These are phyloP conservation scores for Scaptomyza pallida DNA, from an alignment of 1,140 invertebrate species.

Conservation along the genomic window DNA sequence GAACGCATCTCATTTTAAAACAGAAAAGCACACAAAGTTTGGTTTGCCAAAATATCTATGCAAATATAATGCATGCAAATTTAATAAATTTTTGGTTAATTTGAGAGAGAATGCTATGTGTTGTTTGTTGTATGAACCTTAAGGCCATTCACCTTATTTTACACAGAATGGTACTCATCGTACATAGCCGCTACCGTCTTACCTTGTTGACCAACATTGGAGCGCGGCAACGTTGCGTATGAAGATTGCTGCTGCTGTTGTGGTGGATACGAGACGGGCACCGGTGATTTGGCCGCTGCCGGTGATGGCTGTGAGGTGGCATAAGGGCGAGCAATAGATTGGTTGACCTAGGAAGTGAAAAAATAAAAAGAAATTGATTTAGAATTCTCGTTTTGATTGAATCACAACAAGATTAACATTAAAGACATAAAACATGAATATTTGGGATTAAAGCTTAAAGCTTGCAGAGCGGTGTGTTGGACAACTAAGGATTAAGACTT, in stretches of 20 bases:
- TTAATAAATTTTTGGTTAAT: not conserved
- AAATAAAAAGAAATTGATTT: conserved; percentile 5
- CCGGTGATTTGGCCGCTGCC: conserved; percentile 78
- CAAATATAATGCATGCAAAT: not conserved
- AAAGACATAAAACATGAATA: conserved; percentile 19
- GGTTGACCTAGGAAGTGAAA: conserved; percentile 64
- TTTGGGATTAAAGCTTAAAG: not conserved
- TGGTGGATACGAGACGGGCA: conserved; percentile 71
- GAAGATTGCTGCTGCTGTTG: conserved; percentile 53
- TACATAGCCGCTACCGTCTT: conserved; percentile 42
- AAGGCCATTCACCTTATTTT: conserved; percentile 79
- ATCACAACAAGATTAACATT: conserved; percentile 1
- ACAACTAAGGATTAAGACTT: too few relatives aligned
- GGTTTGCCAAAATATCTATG: not conserved
- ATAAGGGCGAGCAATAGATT: conserved; percentile 78
- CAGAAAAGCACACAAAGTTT: not conserved
- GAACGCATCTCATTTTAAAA: not conserved
- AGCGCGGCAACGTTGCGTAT: conserved; percentile 80
- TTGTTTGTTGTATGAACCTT: conserved; percentile 33
- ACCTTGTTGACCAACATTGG: conserved; percentile 81
- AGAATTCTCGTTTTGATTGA: not conserved
- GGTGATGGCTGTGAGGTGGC: conserved; percentile 64
- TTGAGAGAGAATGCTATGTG: not conserved
- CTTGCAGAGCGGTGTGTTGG: not conserved
- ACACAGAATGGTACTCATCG: conserved; percentile 61